phyloP scores from a whole-genome alignment of 2,797 vertebrate species.

The Pipistrellus pipistrellus region DNA sequence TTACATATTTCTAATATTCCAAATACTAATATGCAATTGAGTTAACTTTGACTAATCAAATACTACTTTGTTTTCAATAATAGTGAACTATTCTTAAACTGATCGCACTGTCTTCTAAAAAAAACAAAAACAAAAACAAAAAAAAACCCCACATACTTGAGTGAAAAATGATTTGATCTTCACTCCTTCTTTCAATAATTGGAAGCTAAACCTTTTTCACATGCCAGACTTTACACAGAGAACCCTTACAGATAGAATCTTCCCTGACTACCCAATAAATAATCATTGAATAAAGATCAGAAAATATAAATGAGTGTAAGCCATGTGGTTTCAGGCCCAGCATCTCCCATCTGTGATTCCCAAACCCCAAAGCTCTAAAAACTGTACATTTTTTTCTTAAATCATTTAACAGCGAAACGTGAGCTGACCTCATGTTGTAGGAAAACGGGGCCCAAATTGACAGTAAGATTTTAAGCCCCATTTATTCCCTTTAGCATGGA shows the following conservation, averaged over 20 bases:
- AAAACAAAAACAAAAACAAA: too few relatives aligned
- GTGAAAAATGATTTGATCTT: constrained; percentile 32
- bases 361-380: constrained; percentile 52
- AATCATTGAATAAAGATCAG: neutral
- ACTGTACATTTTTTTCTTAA: neutral
- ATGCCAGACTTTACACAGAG: neutral
- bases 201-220: neutral
- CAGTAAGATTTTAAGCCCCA: constrained; percentile 33
- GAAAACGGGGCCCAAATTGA: constrained; percentile 1
- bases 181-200: neutral
- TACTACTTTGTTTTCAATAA: constrained; percentile 7
- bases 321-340: neutral
- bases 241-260: neutral
- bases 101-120: neutral
- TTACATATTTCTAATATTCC: constrained; percentile 38
- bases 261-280: neutral
- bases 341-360: neutral
- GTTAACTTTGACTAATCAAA: constrained; percentile 43
- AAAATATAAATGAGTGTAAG: neutral
- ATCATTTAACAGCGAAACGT: constrained; percentile 39
- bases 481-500: neutral
- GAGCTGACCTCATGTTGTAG: constrained; percentile 10
- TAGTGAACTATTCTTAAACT: constrained; percentile 7
- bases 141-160: neutral
- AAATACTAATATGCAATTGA: constrained; percentile 39